Percentiles rank a stretch among this genome's conserved stretches.
Conservation (phyloP, 1,140 invertebrate species). For the Coenobita brevimanus region DNA sequence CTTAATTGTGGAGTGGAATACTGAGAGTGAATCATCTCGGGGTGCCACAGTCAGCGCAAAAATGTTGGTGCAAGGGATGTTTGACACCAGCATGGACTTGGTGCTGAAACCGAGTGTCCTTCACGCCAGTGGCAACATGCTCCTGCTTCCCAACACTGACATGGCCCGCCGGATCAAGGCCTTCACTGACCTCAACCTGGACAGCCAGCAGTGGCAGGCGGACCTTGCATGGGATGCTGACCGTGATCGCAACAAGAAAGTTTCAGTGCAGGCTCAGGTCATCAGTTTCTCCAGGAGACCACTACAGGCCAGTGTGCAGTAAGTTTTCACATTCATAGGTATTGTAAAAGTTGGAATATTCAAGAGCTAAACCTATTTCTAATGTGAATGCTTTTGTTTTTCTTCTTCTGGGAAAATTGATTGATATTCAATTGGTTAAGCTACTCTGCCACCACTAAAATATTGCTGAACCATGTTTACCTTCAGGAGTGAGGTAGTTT, state of each 20-base stretch:
- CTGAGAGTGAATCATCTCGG: not conserved
- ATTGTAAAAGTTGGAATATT: too few relatives aligned
- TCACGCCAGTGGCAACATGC: constrained; percentile 23
- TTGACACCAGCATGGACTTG: constrained; percentile 1
- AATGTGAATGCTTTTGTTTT: too few relatives aligned
- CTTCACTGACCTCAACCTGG: constrained; percentile 25
- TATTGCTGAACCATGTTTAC: too few relatives aligned
- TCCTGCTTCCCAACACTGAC: constrained; percentile 2
- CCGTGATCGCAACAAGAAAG: not conserved
- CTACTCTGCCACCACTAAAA: too few relatives aligned
- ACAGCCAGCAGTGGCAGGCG: not conserved
- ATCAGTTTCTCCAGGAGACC: too few relatives aligned
- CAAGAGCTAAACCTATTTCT: too few relatives aligned
- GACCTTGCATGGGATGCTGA: constrained; percentile 40
- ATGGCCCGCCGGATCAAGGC: constrained; percentile 27
- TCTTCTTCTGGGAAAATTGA: too few relatives aligned
- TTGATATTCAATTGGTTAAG: too few relatives aligned
- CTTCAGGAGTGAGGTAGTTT: too few relatives aligned
- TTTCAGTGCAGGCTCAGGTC: not conserved
- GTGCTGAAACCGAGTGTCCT: not conserved
- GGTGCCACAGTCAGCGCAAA: not conserved
- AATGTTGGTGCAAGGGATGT: not conserved
- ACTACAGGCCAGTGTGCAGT: too few relatives aligned
- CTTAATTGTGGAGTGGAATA: not conserved
- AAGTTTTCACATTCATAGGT: too few relatives aligned